Percentiles rank a stretch among this genome's conserved stretches.
Evolutionary conservation across 2,888 invertebrate species (phyloP).

Genomic region (Callosobruchus maculatus): DNA sequence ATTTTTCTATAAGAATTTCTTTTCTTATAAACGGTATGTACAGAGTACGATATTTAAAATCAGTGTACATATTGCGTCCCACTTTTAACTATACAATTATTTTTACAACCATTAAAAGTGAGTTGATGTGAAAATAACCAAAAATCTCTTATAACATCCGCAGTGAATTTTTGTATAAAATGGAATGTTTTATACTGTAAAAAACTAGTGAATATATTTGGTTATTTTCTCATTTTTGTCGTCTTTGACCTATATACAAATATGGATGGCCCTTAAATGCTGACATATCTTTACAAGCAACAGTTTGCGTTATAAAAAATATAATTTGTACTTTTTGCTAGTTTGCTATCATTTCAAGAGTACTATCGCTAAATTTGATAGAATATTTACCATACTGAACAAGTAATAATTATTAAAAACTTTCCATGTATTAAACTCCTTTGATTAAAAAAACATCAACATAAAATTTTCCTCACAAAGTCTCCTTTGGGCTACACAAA

Average conservation of each 20-base stretch:
- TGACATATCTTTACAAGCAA: conserved; percentile 44
- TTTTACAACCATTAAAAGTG: conserved; percentile 37
- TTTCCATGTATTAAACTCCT: neutral
- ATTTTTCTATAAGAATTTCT: conserved; percentile 17
- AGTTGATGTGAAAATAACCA: conserved; percentile 44
- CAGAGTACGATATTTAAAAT: conserved; percentile 38
- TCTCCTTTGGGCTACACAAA: neutral
- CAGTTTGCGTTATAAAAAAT: conserved; percentile 19
- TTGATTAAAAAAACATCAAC: neutral
- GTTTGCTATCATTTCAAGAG: neutral
- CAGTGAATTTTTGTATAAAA: conserved; percentile 36
- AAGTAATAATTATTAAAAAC: neutral
- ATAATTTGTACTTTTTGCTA: conserved; percentile 26
- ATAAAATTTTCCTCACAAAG: neutral
- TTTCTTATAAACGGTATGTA: conserved; percentile 32
- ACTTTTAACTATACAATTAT: conserved; percentile 35
- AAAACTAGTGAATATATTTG: conserved; percentile 26
- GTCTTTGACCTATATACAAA: conserved; percentile 35
- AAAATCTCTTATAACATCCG: conserved; percentile 24
- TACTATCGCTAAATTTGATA: conserved; percentile 15
- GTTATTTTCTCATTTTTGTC: conserved; percentile 42
- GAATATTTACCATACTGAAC: neutral
- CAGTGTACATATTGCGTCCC: conserved; percentile 41
- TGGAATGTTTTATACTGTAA: conserved; percentile 44
- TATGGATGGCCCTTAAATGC: conserved; percentile 38